phyloP scores from a whole-genome alignment of 2,797 vertebrate species.

The Hypotaenidia okinawae region DNA sequence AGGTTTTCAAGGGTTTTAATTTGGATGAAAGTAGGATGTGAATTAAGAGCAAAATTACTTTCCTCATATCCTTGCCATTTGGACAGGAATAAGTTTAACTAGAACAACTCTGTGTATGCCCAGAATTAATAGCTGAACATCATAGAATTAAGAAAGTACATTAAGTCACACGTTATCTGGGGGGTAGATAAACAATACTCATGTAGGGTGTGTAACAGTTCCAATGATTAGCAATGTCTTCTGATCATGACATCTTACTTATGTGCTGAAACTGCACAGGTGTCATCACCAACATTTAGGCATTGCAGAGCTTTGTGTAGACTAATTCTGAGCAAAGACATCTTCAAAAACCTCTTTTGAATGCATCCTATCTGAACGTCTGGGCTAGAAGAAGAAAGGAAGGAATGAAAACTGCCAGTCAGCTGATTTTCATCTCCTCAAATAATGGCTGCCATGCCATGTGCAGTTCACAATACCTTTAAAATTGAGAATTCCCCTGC shows the following conservation, averaged over 20 bases:
- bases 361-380: not conserved
- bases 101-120: not conserved
- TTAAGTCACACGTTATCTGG: not conserved
- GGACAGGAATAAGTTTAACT: not conserved
- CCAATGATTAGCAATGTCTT: not conserved
- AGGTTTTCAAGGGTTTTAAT: not conserved
- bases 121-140: not conserved
- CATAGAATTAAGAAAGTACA: not conserved
- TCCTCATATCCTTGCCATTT: not conserved
- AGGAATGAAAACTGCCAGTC: not conserved
- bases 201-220: not conserved
- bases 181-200: not conserved
- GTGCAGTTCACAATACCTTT: fast-evolving
- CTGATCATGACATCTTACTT: not conserved
- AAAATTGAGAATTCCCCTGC: not conserved
- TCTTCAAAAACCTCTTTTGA: not conserved
- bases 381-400: not conserved
- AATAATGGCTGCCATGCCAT: not conserved
- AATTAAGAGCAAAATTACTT: not conserved
- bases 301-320: not conserved
- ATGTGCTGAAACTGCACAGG: not conserved
- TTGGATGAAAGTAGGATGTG: not conserved
- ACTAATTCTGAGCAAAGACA: not conserved
- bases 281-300: not conserved
- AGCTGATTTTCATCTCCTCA: not conserved